Evolutionary conservation across 2,797 vertebrate genomes (phyloP), one percentile per base, ranked within the genome.

Genomic region (Taenioides sp.): DNA sequence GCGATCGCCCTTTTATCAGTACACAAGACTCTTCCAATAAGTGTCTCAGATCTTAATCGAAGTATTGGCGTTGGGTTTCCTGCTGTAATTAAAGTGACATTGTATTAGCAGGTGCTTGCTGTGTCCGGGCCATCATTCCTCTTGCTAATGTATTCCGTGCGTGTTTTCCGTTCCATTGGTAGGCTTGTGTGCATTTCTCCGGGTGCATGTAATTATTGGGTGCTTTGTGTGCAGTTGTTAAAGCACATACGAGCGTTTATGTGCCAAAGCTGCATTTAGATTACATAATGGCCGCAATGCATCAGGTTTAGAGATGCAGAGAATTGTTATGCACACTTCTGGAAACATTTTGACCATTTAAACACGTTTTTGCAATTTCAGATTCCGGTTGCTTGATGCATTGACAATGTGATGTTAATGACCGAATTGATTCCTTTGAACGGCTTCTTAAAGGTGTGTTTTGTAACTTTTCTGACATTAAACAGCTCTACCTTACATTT

Each of bases 251-350:
- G 76, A 81, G 76, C 69, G 43, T 69, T 59, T 73, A 76, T 86
- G 74, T 71, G 76, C 84, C 77, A 79, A 78, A 73, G 58, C 79
- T 28, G 58, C 67, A 70, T 75, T 85, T 59, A 81, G 80, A 84
- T 83, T 70, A 58, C 72, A 75, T 84, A 85, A 88, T 85, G 71
- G 72, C 72, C 58, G 66, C 69, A 66, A 72, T 88, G 75, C 50
- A 78, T 86, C 80, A 82, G 70, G 80, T 73, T 52, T 3, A 2
- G 67, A 74, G 71, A 27, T 62, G 25, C 63, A 54, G 68, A 64
- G 65, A 71, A 67, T 49, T 25, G 55, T 25, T 72, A 16, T 4
- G 3, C 43, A 17, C 14, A 14, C 14, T 47, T 49, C 31, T 20
- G 18, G 27, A 66, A 67, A 28, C 47, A 20, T 28, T 47, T 37